These are phyloP conservation scores for Chitala chitala DNA, from an alignment of 2,113 vertebrate genomes.

Conservation along the genomic window DNA sequence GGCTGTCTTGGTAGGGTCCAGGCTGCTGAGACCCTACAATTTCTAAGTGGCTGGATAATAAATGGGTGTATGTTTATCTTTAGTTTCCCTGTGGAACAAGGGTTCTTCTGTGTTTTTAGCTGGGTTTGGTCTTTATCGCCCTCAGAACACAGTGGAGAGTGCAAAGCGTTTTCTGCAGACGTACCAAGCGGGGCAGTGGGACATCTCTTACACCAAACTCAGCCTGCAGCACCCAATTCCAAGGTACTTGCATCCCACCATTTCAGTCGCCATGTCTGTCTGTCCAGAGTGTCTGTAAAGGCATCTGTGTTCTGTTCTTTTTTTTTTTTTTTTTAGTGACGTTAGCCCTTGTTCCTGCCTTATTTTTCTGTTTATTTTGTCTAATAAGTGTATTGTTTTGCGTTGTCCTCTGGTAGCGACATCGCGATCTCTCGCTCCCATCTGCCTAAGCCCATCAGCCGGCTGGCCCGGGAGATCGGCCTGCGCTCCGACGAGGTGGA, in stretches of 20 bases:
- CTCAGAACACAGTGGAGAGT: conserved; percentile 87
- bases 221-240: conserved; percentile 77
- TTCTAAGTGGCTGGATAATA: no score
- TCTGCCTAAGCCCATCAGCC: conserved; percentile 73
- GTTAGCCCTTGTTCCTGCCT: not conserved
- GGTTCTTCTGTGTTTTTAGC: not conserved
- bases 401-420: conserved; percentile 64
- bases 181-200: conserved; percentile 79
- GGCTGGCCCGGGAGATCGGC: conserved; percentile 77
- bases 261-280: no score
- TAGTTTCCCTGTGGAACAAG: no score
- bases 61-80: no score
- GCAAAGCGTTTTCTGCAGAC: conserved; percentile 78
- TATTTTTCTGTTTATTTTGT: not conserved
- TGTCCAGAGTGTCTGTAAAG: no score
- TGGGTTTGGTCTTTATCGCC: conserved; percentile 32
- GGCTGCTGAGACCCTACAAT: no score
- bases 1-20: no score
- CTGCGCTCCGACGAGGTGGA: conserved; percentile 83
- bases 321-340: not conserved
- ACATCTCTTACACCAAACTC: conserved; percentile 74
- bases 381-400: not conserved
- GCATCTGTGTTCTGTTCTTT: not conserved
- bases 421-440: conserved; percentile 86
- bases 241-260: conserved; percentile 62